Evolutionary conservation across 2,888 invertebrate genomes (phyloP).

Genomic region (Conistra vaccinii): DNA sequence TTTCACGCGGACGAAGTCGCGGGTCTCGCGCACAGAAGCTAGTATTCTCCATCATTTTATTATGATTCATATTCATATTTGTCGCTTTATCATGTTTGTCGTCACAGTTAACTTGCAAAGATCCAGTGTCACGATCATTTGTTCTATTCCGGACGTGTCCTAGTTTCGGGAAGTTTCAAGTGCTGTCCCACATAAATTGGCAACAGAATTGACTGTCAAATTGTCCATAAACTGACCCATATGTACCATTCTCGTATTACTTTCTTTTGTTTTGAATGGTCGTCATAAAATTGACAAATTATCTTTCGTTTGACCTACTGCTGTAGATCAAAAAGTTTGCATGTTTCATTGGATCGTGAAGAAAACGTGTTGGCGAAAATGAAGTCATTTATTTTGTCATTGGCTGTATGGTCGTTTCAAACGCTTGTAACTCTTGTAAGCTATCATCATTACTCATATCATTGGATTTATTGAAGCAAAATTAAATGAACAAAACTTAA

Average conservation of each 20-base stretch:
- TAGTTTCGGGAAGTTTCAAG: constrained; percentile 29
- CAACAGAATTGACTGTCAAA: constrained; percentile 46
- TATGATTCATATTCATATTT: constrained; percentile 2
- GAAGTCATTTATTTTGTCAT: neutral
- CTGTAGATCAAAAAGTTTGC: constrained; percentile 6
- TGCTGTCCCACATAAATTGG: constrained; percentile 46
- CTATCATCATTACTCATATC: neutral
- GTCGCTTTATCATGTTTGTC: neutral
- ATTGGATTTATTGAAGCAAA: neutral
- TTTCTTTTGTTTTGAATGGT: constrained; percentile 26
- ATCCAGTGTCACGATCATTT: constrained; percentile 26
- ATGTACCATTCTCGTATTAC: constrained; percentile 20
- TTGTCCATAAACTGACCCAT: constrained; percentile 46
- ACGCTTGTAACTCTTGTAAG: neutral
- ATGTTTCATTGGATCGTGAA: constrained; percentile 8
- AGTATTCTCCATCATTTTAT: neutral
- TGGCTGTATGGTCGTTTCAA: neutral
- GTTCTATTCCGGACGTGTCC: constrained; percentile 36
- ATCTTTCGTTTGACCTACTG: constrained; percentile 27
- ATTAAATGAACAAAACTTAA: neutral
- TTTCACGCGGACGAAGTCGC: too few relatives aligned
- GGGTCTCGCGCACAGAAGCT: too few relatives aligned
- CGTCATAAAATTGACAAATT: constrained; percentile 16
- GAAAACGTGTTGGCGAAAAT: constrained; percentile 13
- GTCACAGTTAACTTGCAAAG: constrained; percentile 18